phyloP scores from a whole-genome alignment of 2,113 vertebrate species.

The Ophiodon elongatus region DNA sequence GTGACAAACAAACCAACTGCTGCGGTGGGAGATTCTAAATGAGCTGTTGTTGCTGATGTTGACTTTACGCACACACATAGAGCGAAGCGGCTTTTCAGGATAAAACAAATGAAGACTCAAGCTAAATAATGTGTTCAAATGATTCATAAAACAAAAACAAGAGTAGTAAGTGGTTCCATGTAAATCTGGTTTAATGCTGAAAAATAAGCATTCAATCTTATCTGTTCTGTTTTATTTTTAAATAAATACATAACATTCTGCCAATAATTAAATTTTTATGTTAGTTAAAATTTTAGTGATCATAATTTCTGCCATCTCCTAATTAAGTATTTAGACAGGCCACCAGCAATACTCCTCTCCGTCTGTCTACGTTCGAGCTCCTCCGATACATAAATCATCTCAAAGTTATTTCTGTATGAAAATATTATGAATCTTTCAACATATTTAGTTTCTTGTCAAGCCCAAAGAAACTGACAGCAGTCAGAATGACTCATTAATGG shows the following conservation, averaged over 20 bases:
- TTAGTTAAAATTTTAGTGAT: background rate
- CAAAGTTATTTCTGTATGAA: slow-evolving; percentile 7
- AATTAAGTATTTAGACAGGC: background rate
- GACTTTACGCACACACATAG: background rate
- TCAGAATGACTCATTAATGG: slow-evolving; percentile 35
- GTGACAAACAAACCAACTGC: background rate
- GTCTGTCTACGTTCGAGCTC: background rate
- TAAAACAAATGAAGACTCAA: background rate
- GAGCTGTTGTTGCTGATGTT: background rate
- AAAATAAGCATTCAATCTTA: background rate
- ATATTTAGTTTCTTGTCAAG: slow-evolving; percentile 4
- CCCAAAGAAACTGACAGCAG: background rate
- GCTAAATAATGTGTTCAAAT: background rate
- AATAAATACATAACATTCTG: background rate
- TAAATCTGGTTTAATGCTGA: background rate
- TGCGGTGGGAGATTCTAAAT: background rate
- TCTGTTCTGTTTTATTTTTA: background rate
- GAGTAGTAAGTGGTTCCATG: background rate
- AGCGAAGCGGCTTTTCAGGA: background rate
- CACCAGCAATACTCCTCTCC: background rate
- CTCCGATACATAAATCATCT: slow-evolving; percentile 14
- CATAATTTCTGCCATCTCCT: background rate
- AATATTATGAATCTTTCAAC: slow-evolving; percentile 30
- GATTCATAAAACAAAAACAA: background rate
- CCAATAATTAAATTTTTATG: background rate